Evolutionary conservation across 2,797 vertebrate genomes (phyloP).

Genomic region (Coregonus suidteri): DNA sequence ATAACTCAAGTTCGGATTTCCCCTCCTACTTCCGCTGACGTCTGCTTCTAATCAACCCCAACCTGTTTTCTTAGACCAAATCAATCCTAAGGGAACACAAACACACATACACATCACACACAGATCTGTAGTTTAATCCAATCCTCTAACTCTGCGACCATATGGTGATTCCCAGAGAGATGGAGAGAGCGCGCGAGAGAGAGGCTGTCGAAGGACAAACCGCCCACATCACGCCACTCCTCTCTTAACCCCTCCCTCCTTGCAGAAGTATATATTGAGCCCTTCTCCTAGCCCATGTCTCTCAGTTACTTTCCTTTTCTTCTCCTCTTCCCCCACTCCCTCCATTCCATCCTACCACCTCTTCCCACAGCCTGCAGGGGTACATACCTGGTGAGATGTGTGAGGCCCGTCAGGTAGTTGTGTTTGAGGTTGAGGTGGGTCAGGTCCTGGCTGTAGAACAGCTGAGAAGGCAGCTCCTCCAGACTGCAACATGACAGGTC

Average conservation of each 20-base stretch:
- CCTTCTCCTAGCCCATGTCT: too few species aligned
- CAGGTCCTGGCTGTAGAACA: slow-evolving; percentile 98
- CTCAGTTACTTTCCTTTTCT: too few species aligned
- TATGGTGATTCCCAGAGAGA: slow-evolving; percentile 23
- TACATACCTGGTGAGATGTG: slow-evolving; percentile 66
- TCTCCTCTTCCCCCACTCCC: background rate
- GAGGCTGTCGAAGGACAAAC: slow-evolving; percentile 17
- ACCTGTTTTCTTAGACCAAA: slow-evolving; percentile 21
- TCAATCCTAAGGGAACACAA: background rate
- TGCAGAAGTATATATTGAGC: too few species aligned
- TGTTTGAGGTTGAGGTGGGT: slow-evolving; percentile 99
- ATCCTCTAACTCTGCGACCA: slow-evolving; percentile 41
- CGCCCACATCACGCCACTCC: slow-evolving; percentile 11
- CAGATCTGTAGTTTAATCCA: slow-evolving; percentile 44
- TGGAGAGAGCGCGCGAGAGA: too few species aligned
- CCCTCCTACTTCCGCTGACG: slow-evolving; percentile 30
- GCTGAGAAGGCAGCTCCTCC: slow-evolving; percentile 90
- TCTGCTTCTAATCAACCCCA: slow-evolving; percentile 49
- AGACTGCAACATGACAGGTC: slow-evolving; percentile 97
- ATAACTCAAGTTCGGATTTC: background rate
- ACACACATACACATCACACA: too few species aligned
- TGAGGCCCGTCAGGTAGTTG: slow-evolving; percentile 83
- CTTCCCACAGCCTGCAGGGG: background rate
- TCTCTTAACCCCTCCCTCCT: background rate
- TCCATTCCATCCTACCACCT: background rate